These are phyloP conservation scores for Sminthurides aquaticus DNA, from an alignment of 2,888 invertebrate species.

Conservation along the genomic window DNA sequence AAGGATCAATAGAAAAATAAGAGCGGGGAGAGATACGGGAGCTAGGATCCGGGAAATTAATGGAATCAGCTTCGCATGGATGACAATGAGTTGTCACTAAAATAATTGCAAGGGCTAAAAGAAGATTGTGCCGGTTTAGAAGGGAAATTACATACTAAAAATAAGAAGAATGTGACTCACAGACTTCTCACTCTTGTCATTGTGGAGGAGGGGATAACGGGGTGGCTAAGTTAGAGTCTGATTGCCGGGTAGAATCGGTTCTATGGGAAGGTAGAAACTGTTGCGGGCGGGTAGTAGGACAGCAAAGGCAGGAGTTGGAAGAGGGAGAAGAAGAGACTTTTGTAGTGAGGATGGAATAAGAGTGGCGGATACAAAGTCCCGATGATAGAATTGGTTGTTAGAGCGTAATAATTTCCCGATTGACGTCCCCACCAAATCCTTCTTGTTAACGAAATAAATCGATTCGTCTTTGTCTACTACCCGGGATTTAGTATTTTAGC, in stretches of 20 bases:
- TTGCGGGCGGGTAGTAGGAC: too few relatives aligned
- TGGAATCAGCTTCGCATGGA: not conserved
- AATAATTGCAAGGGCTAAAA: not conserved
- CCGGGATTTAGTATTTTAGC: not conserved
- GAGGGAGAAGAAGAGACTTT: too few relatives aligned
- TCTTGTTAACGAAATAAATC: constrained; percentile 19
- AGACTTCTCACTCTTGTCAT: too few relatives aligned
- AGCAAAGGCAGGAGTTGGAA: too few relatives aligned
- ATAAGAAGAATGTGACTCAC: too few relatives aligned
- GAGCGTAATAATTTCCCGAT: constrained; percentile 20
- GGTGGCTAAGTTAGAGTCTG: too few relatives aligned
- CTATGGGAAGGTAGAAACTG: too few relatives aligned
- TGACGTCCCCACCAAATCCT: constrained; percentile 13
- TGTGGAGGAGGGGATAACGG: too few relatives aligned
- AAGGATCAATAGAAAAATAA: not conserved
- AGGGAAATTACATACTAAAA: too few relatives aligned
- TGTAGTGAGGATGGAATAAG: too few relatives aligned
- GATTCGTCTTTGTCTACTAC: constrained; percentile 12
- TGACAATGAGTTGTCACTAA: not conserved
- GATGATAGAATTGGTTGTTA: constrained; percentile 17
- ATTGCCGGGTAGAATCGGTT: too few relatives aligned
- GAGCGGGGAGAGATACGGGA: not conserved
- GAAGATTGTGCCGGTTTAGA: too few relatives aligned
- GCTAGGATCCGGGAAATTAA: not conserved
- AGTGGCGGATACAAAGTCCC: constrained; percentile 4